Evolutionary conservation across 2,113 vertebrate genomes (phyloP), one percentile per base, ranked within the genome.

Genomic region (Chlorodrepanis virens): DNA sequence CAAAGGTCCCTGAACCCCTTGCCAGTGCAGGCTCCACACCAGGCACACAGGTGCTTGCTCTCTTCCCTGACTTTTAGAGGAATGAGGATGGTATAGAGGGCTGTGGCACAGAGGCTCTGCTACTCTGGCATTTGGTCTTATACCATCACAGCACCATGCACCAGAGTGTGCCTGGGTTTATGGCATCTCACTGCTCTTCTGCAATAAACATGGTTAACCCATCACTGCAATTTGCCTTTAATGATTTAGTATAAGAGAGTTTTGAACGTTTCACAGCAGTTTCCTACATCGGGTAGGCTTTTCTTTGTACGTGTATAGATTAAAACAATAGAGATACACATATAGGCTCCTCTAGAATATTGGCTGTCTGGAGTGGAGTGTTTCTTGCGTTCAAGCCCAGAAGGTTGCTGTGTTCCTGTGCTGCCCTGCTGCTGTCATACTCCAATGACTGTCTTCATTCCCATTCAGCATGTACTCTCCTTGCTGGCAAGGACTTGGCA

Each of bases 91-190:
- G 20, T 60, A n/a, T 6, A 13, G 15, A 74, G 65, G 28, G 19
- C 59, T 42, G 64, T 8, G 6, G 60, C 31, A 27, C 11, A 57
- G 37, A 52, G 29, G 24, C 18, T 64, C 27, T 77, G 5, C 71
- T 47, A 13, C 74, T 70, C 40, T 2, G 2, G 10, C 1, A 0
- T 39, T 78, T 47, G 56, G 12, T 47, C 37, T 53, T 37, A 1
- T 1, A 4, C 9, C 61, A 6, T n/a, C 3, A 6, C 44, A 49
- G 44, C 47, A 8, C 8, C 2, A 0, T 1, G 11, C 33, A 7
- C 14, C 28, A 10, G 19, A 33, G 25, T 1, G 0, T 47, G 37
- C 50, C 22, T 1, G 5, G 13, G 6, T 91, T 67, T 57, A 24
- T 18, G 61, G 42, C 53, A 6, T 15, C 28, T 33, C 6, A 1